Conservation (phyloP, 2,113 vertebrate genomes). For the Grallaria varia region DNA sequence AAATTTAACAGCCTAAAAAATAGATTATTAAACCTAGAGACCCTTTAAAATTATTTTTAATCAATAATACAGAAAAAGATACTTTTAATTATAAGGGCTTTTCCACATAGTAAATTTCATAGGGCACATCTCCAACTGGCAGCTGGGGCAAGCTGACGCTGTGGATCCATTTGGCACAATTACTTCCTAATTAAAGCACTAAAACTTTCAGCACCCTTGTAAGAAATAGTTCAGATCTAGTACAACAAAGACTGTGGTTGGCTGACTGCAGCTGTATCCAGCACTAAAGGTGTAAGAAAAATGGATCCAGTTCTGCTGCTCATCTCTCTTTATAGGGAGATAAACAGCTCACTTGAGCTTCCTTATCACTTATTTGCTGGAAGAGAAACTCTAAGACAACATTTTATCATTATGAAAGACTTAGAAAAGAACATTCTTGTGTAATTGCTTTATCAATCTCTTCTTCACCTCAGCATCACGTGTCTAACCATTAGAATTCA, state of each 20-base stretch:
- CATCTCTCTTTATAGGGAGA: background rate
- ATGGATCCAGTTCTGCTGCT: background rate
- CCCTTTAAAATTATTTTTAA: background rate
- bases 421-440: background rate
- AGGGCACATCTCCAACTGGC: background rate
- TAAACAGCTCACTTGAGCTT: background rate
- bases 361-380: background rate
- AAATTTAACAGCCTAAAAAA: background rate
- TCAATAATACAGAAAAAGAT: background rate
- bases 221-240: background rate
- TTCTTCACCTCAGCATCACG: background rate
- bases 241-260: background rate
- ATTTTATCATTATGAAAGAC: background rate
- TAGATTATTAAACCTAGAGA: background rate
- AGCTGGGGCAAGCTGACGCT: background rate
- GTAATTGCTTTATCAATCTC: background rate
- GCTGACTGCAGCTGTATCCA: background rate
- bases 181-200: conserved; percentile 8
- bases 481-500: background rate
- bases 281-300: background rate
- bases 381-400: background rate
- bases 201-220: conserved; percentile 11
- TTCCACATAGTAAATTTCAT: background rate
- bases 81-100: background rate
- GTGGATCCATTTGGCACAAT: background rate